Percentiles rank a stretch among this genome's conserved stretches.
phyloP scores from a whole-genome alignment of 1,140 invertebrate genomes.

The Bombus polaris region DNA sequence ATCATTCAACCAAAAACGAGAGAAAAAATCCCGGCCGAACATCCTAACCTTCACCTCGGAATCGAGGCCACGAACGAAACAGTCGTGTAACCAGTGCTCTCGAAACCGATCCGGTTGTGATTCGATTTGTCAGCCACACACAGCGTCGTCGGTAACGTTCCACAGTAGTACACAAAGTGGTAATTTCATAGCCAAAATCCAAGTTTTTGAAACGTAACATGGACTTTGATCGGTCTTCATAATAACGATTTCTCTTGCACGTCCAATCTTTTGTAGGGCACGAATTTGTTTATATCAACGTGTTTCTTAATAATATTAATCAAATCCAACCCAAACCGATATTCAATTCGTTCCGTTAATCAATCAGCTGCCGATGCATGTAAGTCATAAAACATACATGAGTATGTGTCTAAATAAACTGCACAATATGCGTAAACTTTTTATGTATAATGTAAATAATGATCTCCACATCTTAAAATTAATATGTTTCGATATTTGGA shows the following conservation, averaged over 20 bases:
- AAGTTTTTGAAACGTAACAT: background rate
- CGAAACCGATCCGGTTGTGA: background rate
- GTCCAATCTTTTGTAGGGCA: background rate
- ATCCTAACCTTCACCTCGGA: background rate
- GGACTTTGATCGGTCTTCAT: background rate
- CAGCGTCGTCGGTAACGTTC: background rate
- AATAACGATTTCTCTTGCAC: background rate
- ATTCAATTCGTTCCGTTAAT: too few relatives aligned
- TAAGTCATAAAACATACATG: too few relatives aligned
- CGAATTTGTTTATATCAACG: too few relatives aligned
- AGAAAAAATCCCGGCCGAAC: background rate
- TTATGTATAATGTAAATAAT: too few relatives aligned
- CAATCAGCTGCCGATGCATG: too few relatives aligned
- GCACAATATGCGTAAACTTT: too few relatives aligned
- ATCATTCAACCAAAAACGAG: background rate
- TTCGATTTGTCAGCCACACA: background rate
- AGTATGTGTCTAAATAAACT: too few relatives aligned
- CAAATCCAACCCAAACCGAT: too few relatives aligned
- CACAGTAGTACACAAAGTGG: too few relatives aligned
- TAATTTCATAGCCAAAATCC: background rate
- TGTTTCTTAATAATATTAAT: too few relatives aligned
- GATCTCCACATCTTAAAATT: background rate
- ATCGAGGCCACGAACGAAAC: background rate
- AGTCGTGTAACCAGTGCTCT: conserved; percentile 21
- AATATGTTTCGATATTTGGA: background rate